Evolutionary conservation across 53 echinoderm and acorn worm genomes (phyloP).

Genomic region (Hippasteria phrygiana): DNA sequence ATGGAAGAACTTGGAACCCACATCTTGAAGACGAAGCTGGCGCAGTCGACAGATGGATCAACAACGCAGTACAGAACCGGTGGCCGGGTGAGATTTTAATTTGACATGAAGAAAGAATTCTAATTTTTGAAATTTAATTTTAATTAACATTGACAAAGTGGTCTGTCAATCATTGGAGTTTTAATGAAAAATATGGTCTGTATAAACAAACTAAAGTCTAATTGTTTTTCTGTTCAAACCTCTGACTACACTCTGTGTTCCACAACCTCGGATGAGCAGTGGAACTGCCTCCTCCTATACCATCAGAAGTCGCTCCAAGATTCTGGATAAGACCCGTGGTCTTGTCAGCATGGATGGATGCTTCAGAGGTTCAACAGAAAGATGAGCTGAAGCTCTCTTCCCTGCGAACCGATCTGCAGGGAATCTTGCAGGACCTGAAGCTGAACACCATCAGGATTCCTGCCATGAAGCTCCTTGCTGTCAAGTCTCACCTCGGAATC

Average conservation of each 20-base stretch:
- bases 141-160: too few relatives aligned
- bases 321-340: conserved; percentile 7
- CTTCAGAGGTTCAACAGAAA: neutral
- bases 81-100: conserved; percentile 6
- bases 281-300: neutral
- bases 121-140: too few relatives aligned
- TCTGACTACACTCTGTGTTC: conserved; percentile 23
- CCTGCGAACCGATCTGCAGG: conserved; percentile 1
- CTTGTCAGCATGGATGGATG: conserved; percentile 30
- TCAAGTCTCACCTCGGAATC: conserved; percentile 26
- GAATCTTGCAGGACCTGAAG: neutral
- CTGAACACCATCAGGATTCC: conserved; percentile 6
- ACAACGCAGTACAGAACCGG: conserved; percentile 9
- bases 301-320: conserved; percentile 15
- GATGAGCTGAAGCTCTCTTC: neutral
- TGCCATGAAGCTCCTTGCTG: conserved; percentile 19
- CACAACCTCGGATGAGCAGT: conserved; percentile 17
- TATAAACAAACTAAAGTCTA: neutral
- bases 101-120: too few relatives aligned
- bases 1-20: conserved; percentile 63
- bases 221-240: neutral
- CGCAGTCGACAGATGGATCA: conserved; percentile 54
- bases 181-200: neutral
- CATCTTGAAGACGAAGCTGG: conserved; percentile 58
- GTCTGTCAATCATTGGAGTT: neutral